Base-by-base conservation (phyloP, 2,888 invertebrate genomes). In the Lepidonotus clava region DNA sequence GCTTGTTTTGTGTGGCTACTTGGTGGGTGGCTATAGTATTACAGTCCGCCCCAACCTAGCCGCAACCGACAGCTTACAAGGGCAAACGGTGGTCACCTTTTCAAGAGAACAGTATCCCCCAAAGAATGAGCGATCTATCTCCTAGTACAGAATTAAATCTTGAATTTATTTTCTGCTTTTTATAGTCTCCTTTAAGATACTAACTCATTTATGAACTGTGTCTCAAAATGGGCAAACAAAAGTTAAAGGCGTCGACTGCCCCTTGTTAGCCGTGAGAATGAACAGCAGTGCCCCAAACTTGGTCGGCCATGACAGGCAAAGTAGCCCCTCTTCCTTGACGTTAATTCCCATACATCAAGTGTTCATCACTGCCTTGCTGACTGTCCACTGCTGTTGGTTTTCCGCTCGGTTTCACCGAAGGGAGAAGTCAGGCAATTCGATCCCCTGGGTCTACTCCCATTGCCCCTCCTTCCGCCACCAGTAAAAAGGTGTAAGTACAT, bases 21-120 rank as follows among this genome's bases (percentile, higher is more conserved):
- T n/a, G 21, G 71, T 71, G 71, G 71, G 71, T 71, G 71, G 71
- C 71, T 71, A 32, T 71, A 71, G 71, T 71, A n/a, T 71, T 71
- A 71, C 71, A 4, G 18, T 34, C 71, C 18, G 36, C 34, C 38
- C 5, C 18, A 5, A 14, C 38, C 71, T 21, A 1, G n/a, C 1
- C 36, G 34, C 14, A 21, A 56, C 56, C 14, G 56, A 21, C 56
- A n/a, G 56, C 24, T n/a, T 56, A 56, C 56, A 56, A 56, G 56
- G 56, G 56, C 14, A 56, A 56, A 5, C n/a, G n/a, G 21, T 56
- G 56, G 56, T 56, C 56, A 56, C 56, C 56, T 21, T 5, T n/a
- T 5, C 14, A 56, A 4, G 5, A 56, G 11, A n/a, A n/a, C n/a
- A n/a, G n/a, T n/a, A n/a, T n/a, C n/a, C n/a, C n/a, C n/a, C n/a